Evolutionary conservation across 2,113 vertebrate species (phyloP).

Genomic region (Caracal caracal): DNA sequence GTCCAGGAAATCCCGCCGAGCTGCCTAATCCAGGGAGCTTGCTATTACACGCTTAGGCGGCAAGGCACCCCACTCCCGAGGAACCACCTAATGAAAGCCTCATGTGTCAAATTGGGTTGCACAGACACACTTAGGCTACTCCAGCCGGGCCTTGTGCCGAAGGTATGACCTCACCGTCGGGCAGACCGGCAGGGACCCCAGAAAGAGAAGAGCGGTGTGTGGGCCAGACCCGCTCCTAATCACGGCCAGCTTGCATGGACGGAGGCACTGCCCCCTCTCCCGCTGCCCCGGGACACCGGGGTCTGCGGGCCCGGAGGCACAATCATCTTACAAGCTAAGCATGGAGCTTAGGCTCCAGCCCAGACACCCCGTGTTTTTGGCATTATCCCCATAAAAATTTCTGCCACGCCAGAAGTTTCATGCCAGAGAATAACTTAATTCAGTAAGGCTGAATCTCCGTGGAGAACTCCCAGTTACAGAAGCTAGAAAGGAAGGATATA

Average conservation of each 20-base stretch:
- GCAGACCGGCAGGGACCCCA: constrained; percentile 63
- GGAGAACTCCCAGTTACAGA: constrained; percentile 34
- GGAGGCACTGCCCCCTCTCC: not conserved
- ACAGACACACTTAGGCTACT: not conserved
- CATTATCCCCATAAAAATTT: constrained; percentile 1
- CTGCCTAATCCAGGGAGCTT: constrained; percentile 4
- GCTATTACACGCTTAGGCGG: not conserved
- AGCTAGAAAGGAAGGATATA: constrained; percentile 44
- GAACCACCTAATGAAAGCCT: constrained; percentile 71
- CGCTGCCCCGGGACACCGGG: not conserved
- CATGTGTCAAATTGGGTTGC: constrained; percentile 29
- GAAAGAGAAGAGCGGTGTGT: constrained; percentile 18
- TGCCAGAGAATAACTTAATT: constrained; percentile 33
- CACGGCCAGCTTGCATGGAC: not conserved
- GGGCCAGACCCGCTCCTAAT: constrained; percentile 36
- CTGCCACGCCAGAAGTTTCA: constrained; percentile 17
- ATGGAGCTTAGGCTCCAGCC: not conserved
- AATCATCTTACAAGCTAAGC: not conserved
- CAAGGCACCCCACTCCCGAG: not conserved
- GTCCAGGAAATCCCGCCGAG: not conserved
- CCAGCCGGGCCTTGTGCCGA: constrained; percentile 47
- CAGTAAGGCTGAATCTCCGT: not conserved
- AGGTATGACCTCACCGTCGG: constrained; percentile 74
- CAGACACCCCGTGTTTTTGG: not conserved
- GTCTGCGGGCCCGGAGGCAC: not conserved